A percentile compares a stretch with the other conserved stretches of the same genome.
These are phyloP conservation scores for Odontocolon sp. DNA, from an alignment of 2,888 invertebrate genomes.

Conservation along the genomic window DNA sequence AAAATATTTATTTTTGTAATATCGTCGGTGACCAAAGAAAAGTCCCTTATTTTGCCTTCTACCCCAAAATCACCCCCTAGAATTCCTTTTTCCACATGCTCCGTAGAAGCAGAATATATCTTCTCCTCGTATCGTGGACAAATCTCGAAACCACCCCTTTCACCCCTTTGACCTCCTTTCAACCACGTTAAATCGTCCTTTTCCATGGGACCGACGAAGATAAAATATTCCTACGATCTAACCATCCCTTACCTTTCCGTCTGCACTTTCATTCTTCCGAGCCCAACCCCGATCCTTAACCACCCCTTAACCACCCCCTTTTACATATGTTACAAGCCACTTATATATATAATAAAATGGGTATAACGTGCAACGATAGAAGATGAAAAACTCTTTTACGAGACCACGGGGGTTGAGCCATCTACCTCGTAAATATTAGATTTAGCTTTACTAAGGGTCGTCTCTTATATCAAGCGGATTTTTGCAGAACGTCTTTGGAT, in stretches of 20 bases:
- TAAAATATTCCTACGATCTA: constrained; percentile 8
- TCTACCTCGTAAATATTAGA: constrained; percentile 38
- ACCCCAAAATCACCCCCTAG: no score
- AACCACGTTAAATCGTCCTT: not conserved
- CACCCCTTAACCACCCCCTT: constrained; percentile 3
- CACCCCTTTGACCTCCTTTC: not conserved
- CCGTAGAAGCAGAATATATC: no score
- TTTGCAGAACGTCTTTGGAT: not conserved
- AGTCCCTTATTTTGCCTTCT: no score
- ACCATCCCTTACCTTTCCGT: constrained; percentile 2
- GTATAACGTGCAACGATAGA: not conserved
- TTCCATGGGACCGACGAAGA: not conserved
- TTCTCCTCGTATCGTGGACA: no score
- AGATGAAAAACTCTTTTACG: constrained; percentile 47
- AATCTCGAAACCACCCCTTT: not conserved
- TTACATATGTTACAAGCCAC: not conserved
- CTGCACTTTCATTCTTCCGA: not conserved
- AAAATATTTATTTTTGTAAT: no score
- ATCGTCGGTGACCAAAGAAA: no score
- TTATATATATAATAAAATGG: not conserved
- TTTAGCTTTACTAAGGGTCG: constrained; percentile 17
- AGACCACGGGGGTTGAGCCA: constrained; percentile 1
- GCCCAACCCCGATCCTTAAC: not conserved
- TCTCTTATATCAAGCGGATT: constrained; percentile 24
- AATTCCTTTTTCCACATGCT: no score